Evolutionary conservation across 2,797 vertebrate genomes (phyloP).

Genomic region (Masticophis lateralis): DNA sequence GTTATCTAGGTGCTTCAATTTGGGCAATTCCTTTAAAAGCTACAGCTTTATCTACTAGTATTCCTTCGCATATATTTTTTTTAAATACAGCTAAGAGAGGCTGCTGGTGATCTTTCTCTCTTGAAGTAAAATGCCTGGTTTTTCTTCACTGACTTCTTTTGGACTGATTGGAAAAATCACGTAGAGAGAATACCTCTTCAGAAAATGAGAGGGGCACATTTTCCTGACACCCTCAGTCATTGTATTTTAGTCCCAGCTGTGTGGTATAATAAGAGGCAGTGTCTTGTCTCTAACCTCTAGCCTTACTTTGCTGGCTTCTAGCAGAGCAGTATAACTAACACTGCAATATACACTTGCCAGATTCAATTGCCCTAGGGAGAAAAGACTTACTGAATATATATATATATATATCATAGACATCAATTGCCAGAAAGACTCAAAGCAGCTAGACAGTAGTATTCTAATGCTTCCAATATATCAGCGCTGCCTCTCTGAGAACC

Average conservation of each 20-base stretch:
- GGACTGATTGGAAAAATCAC: neutral
- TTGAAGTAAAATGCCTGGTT: neutral
- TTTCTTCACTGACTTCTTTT: neutral
- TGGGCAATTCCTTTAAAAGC: neutral
- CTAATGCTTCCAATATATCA: neutral
- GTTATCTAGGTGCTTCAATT: neutral
- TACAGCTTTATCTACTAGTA: neutral
- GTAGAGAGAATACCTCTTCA: neutral
- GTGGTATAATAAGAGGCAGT: constrained; percentile 5
- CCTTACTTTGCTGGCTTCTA: constrained; percentile 1
- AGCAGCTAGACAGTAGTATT: neutral
- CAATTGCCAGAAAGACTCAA: neutral
- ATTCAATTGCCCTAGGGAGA: neutral
- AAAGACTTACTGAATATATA: neutral
- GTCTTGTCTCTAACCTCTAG: neutral
- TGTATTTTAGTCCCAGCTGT: neutral
- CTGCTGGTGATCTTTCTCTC: neutral
- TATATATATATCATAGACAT: neutral
- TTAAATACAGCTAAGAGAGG: neutral
- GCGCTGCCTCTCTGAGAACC: neutral
- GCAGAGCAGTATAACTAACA: neutral
- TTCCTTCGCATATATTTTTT: neutral
- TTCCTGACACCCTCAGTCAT: neutral
- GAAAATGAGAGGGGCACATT: neutral
- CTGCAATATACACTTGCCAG: neutral